Percentiles rank a stretch among this genome's conserved stretches.
Conservation (phyloP, 2,113 vertebrate genomes). For the Talpa occidentalis region DNA sequence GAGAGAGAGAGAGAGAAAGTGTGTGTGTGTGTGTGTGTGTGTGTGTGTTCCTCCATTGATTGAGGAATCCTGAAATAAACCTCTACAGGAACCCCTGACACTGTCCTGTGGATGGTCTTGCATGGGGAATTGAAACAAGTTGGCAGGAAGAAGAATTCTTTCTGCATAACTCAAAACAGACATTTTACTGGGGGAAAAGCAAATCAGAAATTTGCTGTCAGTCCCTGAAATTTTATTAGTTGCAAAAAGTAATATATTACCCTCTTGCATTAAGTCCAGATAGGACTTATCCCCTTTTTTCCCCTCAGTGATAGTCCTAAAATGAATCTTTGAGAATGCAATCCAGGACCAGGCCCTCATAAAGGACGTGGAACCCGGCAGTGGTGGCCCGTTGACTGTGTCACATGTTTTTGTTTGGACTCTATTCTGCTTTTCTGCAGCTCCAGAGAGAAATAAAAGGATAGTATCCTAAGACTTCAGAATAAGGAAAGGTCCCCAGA, state of each 20-base stretch:
- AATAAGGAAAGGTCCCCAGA: background rate
- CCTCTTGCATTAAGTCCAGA: constrained; percentile 60
- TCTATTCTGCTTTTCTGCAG: background rate
- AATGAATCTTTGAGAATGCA: background rate
- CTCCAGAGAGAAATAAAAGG: background rate
- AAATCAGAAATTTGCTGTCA: constrained; percentile 80
- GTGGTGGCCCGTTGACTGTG: background rate
- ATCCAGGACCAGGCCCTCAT: background rate
- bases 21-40: background rate
- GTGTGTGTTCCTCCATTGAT: background rate
- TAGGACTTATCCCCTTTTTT: background rate
- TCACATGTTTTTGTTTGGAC: background rate
- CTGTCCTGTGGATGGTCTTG: constrained; percentile 58
- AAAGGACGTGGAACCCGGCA: background rate
- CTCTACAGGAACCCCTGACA: constrained; percentile 55
- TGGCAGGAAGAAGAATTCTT: constrained; percentile 77
- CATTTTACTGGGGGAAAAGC: constrained; percentile 68
- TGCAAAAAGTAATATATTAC: constrained; percentile 75
- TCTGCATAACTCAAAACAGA: constrained; percentile 80
- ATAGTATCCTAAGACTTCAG: background rate
- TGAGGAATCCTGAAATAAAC: constrained; percentile 59
- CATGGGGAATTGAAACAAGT: constrained; percentile 74
- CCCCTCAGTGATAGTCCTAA: background rate
- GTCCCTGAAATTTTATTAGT: constrained; percentile 77
- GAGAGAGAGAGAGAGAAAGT: too few species aligned